Base-by-base conservation (phyloP, 1,140 invertebrate genomes). In the Drosophila ironensis region DNA sequence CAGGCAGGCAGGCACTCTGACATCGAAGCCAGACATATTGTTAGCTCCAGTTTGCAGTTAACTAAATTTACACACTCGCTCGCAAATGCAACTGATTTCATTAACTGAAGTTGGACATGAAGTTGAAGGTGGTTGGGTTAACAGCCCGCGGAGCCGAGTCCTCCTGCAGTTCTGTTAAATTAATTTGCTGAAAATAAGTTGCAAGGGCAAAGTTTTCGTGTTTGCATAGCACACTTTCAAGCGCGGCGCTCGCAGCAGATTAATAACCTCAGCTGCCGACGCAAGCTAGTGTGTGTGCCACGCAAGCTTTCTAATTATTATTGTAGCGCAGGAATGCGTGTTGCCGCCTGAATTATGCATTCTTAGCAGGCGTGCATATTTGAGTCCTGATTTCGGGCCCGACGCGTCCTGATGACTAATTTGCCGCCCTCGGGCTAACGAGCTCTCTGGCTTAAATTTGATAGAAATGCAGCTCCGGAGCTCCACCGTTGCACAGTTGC, bases 101-200 rank as follows among this genome's bases (percentile, higher is more conserved):
- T 88, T 88, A 88, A 88, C 86, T 86, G 80, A n/a, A 33, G 30
- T 33, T 33, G 30, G 30, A n/a, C n/a, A n/a, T n/a, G n/a, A n/a
- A 33, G 30, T 14, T 33, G n/a, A 71, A 86, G 84, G 88, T 88
- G 42, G 84, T 87, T 88, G 42, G 47, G 76, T 73, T 74, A 80
- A 80, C 57, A 57, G 11, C 16, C 47, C 28, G 14, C 24, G 27
- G 28, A 9, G 61, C 33, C 44, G n/a, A 33, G n/a, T 33, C 30
- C 7, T 33, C 30, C 12, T 35, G 7, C 33, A 37, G 33, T 33
- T 37, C 16, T 84, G 44, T 35, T 66, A 84, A 87, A 88, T 88
- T 88, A 88, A 88, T 88, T 88, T 88, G 84, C 76, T 88, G 71
- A 84, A 84, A 80, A 88, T 72, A 88, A 88, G 78, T 88, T 88